Evolutionary conservation across 2,888 invertebrate genomes (phyloP).

Genomic region (Pheosia tremula): DNA sequence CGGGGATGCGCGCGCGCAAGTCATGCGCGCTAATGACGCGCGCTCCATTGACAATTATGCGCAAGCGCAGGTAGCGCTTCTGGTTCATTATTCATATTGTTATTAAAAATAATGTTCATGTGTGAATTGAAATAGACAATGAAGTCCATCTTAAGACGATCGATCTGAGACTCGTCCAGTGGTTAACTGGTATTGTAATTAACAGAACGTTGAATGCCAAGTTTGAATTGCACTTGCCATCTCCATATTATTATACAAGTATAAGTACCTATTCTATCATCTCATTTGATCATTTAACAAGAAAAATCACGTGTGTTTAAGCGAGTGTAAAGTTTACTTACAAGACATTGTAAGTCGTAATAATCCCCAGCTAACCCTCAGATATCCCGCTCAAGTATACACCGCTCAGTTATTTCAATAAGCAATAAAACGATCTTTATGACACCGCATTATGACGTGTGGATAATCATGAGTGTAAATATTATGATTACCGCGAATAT

Average conservation of each 20-base stretch:
- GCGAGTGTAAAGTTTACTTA: no score
- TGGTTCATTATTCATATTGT: slow-evolving; percentile 13
- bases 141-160: neutral
- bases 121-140: slow-evolving; percentile 4
- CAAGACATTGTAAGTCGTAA: no score
- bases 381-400: no score
- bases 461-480: neutral
- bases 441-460: neutral
- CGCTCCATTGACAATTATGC: slow-evolving; percentile 21
- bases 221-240: no score
- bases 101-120: slow-evolving; percentile 7
- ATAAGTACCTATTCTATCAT: no score
- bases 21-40: slow-evolving; percentile 53
- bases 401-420: neutral
- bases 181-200: no score
- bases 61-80: slow-evolving; percentile 13
- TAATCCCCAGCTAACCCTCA: no score
- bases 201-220: no score
- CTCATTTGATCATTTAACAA: no score
- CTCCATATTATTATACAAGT: no score
- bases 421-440: neutral
- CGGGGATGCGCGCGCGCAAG: slow-evolving; percentile 42
- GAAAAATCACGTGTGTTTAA: no score
- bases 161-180: no score
- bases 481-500: slow-evolving; percentile 2